Percentiles rank a stretch among this genome's conserved stretches.
Conservation (phyloP, 2,797 vertebrate species). For the Mallotus villosus region DNA sequence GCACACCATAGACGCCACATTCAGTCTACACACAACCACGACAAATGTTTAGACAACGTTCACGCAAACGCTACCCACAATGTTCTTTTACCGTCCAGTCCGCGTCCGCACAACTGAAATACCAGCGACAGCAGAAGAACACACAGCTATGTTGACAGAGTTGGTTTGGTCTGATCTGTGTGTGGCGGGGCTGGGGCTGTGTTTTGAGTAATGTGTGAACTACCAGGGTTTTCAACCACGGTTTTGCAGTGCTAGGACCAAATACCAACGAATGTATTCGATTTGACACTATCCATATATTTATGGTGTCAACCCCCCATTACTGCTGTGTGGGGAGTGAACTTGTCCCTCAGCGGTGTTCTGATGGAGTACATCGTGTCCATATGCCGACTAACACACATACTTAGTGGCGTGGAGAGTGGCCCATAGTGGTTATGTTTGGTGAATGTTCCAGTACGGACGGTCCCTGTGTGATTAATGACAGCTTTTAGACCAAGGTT, state of each 20-base stretch:
- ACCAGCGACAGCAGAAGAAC: background rate
- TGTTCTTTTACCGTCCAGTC: background rate
- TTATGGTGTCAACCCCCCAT: constrained; percentile 25
- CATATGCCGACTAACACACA: background rate
- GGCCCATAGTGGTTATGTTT: constrained; percentile 10
- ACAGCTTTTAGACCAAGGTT: constrained; percentile 23
- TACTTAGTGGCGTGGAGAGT: constrained; percentile 14
- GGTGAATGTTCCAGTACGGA: constrained; percentile 40
- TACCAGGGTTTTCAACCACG: constrained; percentile 24
- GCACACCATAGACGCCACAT: too few species aligned
- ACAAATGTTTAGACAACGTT: constrained; percentile 25
- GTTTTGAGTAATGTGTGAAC: constrained; percentile 51
- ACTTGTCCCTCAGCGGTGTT: constrained; percentile 28
- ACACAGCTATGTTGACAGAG: background rate
- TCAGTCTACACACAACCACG: constrained; percentile 14
- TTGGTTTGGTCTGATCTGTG: constrained; percentile 27
- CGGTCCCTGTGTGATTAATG: constrained; percentile 34
- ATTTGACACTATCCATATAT: constrained; percentile 25
- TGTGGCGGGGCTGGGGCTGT: background rate
- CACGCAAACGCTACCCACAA: background rate
- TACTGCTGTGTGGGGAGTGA: constrained; percentile 32
- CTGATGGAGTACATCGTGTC: constrained; percentile 32
- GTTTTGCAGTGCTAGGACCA: constrained; percentile 14
- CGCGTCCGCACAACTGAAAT: background rate
- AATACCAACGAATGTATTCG: constrained; percentile 30